Evolutionary conservation across 2,888 invertebrate species (phyloP), one percentile per base, ranked within the genome.

Genomic region (Lithodes maja): DNA sequence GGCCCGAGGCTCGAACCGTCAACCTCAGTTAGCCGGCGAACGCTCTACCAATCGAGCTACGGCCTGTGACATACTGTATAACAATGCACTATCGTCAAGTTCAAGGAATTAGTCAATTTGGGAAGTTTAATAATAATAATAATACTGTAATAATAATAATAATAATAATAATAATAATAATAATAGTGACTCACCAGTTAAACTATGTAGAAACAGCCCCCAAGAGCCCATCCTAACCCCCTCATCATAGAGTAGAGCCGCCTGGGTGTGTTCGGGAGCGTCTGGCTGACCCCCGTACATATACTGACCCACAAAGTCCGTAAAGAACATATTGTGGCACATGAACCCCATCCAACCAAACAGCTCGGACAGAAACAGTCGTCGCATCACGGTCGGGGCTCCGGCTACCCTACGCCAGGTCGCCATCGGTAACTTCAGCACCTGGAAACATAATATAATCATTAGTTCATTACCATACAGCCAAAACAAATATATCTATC

Each of bases 251-350:
- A 92, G 85, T 33, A 74, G 50, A 1, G 90, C 90, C 12, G 61
- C 52, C 7, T 69, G 15, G 7, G 90, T 82, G 54, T 84, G 79
- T 69, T 92, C 92, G 17, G 91, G 92, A 54, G 92, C 93, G 86
- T 92, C 92, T 0, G 93, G 93, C 78, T 92, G 90, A 0, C 93
- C 93, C 52, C 91, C 92, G 88, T 93, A 93, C 53, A 93, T 92
- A 15, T 92, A 92, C 88, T 93, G 93, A 3, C 93, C 93, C n/a
- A 93, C 93, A 91, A 92, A 93, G 89, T 93, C 93, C 3, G 93
- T 93, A 84, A 93, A 93, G 89, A 93, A 93, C 92, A 93, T 92
- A 82, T 92, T 92, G 89, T 93, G 92, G 90, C 93, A 93, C 91
- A 93, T 93, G 17, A 93, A 90, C 9, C 92, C 93, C 87, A 93